Evolutionary conservation across 53 echinoderm and acorn worm species (phyloP).

Genomic region (Actinopyga echinites): DNA sequence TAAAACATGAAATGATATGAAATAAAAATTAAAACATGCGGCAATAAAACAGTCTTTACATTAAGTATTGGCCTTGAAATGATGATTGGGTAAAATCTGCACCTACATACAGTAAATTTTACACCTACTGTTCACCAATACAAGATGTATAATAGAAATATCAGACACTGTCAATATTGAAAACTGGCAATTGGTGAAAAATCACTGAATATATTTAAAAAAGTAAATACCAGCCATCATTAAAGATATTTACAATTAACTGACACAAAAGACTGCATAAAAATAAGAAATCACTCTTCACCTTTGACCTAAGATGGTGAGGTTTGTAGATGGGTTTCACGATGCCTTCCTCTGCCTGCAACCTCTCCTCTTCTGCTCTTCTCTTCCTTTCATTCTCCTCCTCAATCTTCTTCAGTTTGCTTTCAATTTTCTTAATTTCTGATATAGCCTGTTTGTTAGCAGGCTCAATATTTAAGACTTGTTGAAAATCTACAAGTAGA

Average conservation of each 20-base stretch:
- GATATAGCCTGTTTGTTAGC: conserved; percentile 86
- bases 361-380: conserved; percentile 16
- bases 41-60: no score
- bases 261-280: neutral
- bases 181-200: no score
- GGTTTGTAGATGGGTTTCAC: conserved; percentile 83
- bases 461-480: conserved; percentile 89
- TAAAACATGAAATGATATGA: no score
- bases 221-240: no score
- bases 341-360: conserved; percentile 60
- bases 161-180: no score
- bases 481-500: conserved; percentile 70
- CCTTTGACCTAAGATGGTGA: conserved; percentile 89
- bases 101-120: no score
- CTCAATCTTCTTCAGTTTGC: conserved; percentile 39
- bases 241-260: neutral
- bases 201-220: no score
- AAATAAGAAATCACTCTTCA: conserved; percentile 1
- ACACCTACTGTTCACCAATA: no score
- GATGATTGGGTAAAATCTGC: no score
- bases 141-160: no score
- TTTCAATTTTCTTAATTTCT: conserved; percentile 88
- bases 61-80: no score
- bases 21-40: no score
- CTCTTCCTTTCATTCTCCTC: conserved; percentile 63